phyloP scores from a whole-genome alignment of 2,113 vertebrate genomes.

The Lates calcarifer region DNA sequence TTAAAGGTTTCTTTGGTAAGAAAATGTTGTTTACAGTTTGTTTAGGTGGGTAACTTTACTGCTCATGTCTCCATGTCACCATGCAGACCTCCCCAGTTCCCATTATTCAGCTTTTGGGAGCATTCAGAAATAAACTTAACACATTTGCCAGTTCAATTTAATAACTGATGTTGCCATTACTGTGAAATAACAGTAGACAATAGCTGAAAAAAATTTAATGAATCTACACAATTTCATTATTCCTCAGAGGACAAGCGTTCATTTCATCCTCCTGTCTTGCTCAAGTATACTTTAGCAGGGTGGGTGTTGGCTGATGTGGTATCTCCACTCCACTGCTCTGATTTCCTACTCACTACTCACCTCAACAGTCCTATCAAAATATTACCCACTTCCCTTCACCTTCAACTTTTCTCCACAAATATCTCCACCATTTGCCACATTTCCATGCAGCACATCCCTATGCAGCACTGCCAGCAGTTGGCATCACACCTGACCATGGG shows the following conservation, averaged over 20 bases:
- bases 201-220: background rate
- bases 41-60: background rate
- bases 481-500: conserved; percentile 63
- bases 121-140: background rate
- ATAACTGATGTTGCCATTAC: background rate
- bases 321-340: background rate
- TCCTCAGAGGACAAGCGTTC: background rate
- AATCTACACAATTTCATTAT: background rate
- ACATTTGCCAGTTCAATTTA: background rate
- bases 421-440: conserved; percentile 1
- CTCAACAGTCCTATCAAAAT: background rate
- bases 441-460: conserved; percentile 14
- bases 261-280: background rate
- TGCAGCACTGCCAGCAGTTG: conserved; percentile 28
- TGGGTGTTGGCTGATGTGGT: background rate
- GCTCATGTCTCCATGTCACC: too few relatives aligned
- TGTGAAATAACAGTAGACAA: background rate
- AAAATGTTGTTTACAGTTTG: too few relatives aligned
- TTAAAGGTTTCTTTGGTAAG: too few relatives aligned
- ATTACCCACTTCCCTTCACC: background rate
- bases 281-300: background rate
- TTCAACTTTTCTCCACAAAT: background rate
- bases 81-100: background rate
- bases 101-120: background rate
- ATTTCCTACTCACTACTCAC: background rate